Evolutionary conservation across 2,113 vertebrate species (phyloP), one percentile per base, ranked within the genome.

Genomic region (Indicator maculatus): DNA sequence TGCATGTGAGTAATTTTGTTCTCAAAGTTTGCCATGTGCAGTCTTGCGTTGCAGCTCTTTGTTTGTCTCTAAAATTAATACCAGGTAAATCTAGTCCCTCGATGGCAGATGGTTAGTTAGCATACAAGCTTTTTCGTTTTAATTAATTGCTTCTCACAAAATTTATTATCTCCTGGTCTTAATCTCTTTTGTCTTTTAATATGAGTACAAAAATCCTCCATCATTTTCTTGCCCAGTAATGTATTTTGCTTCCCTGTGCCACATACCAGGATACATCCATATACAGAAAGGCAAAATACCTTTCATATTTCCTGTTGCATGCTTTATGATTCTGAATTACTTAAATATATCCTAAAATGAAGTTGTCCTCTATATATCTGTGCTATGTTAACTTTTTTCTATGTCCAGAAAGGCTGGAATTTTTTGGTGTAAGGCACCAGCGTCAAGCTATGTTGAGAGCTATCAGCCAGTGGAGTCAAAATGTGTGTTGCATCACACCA

Each of bases 21-120:
- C 74, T 58, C 12, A 21, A 45, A 87, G 19, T 76, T 58, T 52
- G 13, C 39, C 21, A 20, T 17, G 28, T 90, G 24, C 94, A 96
- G n/a, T 88, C 66, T 93, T 71, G 39, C 75, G 27, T 93, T 84
- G 89, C 61, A 89, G 28, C 52, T 71, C 18, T 69, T 16, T 95
- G 39, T 95, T 94, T 96, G 65, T 84, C 44, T 80, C 67, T 27
- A 91, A 76, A 93, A 84, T 92, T 90, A 95, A 59, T 77, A 80
- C 27, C 90, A 96, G 84, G 86, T 95, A 90, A 86, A 69, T 93
- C 88, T 94, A 21, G 83, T 96, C 89, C 41, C 16, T 61, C 61
- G 60, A 64, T 80, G 83, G 87, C 93, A 96, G 93, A 96, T 94
- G 90, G 83, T 73, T 95, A 88, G 72, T 61, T 83, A 88, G 41